Conservation (phyloP, 2,888 invertebrate species). For the Strigamia transsilvanica region DNA sequence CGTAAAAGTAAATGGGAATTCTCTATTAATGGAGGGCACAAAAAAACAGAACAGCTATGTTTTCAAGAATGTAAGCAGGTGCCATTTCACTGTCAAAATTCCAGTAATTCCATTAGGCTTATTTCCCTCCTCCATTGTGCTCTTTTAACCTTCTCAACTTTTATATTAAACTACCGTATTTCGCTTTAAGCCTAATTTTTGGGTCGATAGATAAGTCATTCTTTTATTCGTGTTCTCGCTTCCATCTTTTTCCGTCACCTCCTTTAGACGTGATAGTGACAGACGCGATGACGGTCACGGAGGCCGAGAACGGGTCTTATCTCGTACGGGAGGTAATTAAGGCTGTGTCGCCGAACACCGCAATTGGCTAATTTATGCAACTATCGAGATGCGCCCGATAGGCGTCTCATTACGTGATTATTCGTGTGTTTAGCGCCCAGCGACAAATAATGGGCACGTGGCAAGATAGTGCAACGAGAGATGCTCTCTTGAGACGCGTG, state of each 20-base stretch:
- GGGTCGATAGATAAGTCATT: constrained; percentile 10
- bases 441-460: constrained; percentile 52
- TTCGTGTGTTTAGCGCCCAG: constrained; percentile 54
- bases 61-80: constrained; percentile 41
- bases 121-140: not conserved
- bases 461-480: constrained; percentile 42
- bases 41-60: constrained; percentile 18
- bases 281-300: constrained; percentile 44
- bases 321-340: constrained; percentile 43
- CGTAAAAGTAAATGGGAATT: not conserved
- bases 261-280: constrained; percentile 22
- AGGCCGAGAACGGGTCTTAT: constrained; percentile 50
- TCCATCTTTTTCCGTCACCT: constrained; percentile 34
- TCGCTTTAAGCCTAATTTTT: constrained; percentile 4
- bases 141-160: not conserved
- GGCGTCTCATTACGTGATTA: constrained; percentile 54
- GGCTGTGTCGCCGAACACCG: constrained; percentile 50
- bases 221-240: constrained; percentile 9
- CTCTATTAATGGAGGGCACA: not conserved
- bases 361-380: constrained; percentile 54
- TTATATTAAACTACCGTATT: constrained; percentile 9
- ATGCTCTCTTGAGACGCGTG: not conserved
- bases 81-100: constrained; percentile 20
- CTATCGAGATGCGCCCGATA: constrained; percentile 52
- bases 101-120: constrained; percentile 33